Evolutionary conservation across 2,797 vertebrate genomes (phyloP), one percentile per base, ranked within the genome.

Genomic region (Oryzias sinensis): DNA sequence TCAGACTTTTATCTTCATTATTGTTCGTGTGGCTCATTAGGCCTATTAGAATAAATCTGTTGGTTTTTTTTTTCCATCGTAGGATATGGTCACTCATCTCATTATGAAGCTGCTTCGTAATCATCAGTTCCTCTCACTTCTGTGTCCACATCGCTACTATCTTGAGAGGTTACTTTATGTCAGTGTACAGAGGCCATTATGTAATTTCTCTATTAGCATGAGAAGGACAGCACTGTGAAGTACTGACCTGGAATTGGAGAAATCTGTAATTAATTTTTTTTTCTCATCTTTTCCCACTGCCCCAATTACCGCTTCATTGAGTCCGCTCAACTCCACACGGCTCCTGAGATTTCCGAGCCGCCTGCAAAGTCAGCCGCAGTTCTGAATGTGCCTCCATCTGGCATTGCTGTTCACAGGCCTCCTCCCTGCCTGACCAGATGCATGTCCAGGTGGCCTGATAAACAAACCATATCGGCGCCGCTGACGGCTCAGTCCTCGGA

Each of bases 331-430:
- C 62, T 25, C 43, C 43, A 47, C 52, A 14, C 54, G 2, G 47
- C 41, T 11, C 41, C 29, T 33, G 37, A 63, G 74, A 71, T 80
- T 63, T 73, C 18, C 49, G 52, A 77, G 44, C 53, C 29, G 59
- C 59, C 53, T 70, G 9, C 25, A 18, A 67, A 81, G 56, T 76
- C 69, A 16, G 50, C 29, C 48, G 3, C 27, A n/a, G 69, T 85
- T 87, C 83, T 89, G 74, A 84, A 88, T 83, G 78, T 78, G 13
- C 40, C 64, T 86, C 87, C 88, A 89, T 89, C 87, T 89, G 87
- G 77, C 81, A 0, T 56, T 27, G 74, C 76, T 61, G 45, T 69
- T 60, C 79, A 85, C 85, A 64, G 68, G 63, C 76, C 61, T 53
- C 47, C 70, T 68, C 75, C 60, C 72, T 58, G 65, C 46, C 75